These are phyloP conservation scores for Ceriagrion tenellum DNA, from an alignment of 2,888 invertebrate genomes.

Conservation along the genomic window DNA sequence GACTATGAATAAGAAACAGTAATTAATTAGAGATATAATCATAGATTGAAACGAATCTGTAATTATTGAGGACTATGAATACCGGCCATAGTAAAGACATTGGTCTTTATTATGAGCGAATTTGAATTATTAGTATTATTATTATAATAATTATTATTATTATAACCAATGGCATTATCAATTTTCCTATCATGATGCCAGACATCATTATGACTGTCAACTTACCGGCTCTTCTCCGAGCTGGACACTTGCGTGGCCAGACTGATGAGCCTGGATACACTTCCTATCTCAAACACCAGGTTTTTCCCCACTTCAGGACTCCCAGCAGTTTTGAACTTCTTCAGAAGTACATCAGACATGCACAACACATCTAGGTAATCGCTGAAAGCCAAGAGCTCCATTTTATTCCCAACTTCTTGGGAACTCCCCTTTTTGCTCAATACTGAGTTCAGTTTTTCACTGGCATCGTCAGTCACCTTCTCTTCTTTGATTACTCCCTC, in stretches of 20 bases:
- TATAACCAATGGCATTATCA: too few species aligned
- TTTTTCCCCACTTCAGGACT: neutral
- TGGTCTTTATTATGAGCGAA: too few species aligned
- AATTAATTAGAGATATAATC: too few species aligned
- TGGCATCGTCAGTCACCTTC: neutral
- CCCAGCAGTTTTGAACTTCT: neutral
- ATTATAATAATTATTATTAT: too few species aligned
- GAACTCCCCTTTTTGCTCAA: neutral
- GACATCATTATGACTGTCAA: neutral
- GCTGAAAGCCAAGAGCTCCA: neutral
- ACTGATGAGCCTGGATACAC: neutral
- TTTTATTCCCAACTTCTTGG: neutral
- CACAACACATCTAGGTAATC: conserved; percentile 35
- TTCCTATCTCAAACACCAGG: conserved; percentile 48
- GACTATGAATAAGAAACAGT: too few species aligned
- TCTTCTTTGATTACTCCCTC: neutral
- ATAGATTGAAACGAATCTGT: too few species aligned
- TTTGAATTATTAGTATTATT: too few species aligned
- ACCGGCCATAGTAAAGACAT: too few species aligned
- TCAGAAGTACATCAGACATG: conserved; percentile 20
- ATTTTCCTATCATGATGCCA: too few species aligned
- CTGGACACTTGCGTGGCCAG: neutral
- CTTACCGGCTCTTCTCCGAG: conserved; percentile 31
- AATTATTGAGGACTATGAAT: too few species aligned
- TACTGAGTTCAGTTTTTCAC: neutral